Evolutionary conservation across 2,113 vertebrate genomes (phyloP).

Genomic region (Peucedramus taeniatus): DNA sequence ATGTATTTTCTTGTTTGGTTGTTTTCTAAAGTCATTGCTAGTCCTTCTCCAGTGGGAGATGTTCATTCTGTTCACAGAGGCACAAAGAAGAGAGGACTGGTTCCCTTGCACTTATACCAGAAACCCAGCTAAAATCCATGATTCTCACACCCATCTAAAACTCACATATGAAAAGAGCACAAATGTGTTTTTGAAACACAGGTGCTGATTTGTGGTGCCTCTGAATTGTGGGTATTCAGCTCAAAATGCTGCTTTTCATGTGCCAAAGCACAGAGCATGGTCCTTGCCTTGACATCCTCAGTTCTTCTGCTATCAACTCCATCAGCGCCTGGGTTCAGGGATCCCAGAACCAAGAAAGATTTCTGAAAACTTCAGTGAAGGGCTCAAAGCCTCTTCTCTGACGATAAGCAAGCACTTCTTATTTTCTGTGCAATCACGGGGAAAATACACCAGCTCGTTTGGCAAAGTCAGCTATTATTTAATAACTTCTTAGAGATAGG

Average conservation of each 20-base stretch:
- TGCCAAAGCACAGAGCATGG: not conserved
- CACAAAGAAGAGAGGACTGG: not conserved
- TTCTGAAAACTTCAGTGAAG: not conserved
- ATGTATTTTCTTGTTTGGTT: conserved; percentile 5
- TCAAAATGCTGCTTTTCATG: not conserved
- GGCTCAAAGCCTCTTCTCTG: not conserved
- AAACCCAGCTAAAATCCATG: not conserved
- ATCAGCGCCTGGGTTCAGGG: not conserved
- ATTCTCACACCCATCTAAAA: not conserved
- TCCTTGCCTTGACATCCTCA: not conserved
- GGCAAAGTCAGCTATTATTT: not conserved
- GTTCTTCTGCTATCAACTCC: not conserved
- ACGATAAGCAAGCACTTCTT: not conserved
- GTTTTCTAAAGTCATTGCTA: not conserved
- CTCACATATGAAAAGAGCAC: not conserved
- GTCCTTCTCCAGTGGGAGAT: not conserved
- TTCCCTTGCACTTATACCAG: not conserved
- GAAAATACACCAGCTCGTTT: not conserved
- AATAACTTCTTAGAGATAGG: not conserved
- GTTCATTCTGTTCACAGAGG: not conserved
- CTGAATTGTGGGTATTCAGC: not conserved
- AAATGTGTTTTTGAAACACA: not conserved
- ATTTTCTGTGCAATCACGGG: not conserved
- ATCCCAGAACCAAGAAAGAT: not conserved
- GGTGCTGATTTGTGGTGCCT: not conserved